phyloP scores from a whole-genome alignment of 2,797 vertebrate species.

The Silurus lanzhouensis region DNA sequence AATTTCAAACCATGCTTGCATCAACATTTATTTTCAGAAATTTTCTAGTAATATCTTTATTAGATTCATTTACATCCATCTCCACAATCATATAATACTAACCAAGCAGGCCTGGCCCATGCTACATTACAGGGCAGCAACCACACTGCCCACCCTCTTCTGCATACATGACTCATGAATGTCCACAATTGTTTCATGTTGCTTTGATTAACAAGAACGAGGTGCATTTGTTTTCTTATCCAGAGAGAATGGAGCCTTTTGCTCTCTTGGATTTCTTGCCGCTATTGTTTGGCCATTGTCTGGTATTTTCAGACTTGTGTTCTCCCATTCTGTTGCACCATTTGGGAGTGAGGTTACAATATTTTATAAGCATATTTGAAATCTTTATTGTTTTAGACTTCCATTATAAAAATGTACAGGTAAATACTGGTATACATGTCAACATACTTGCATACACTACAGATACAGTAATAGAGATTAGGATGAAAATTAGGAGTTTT shows the following conservation, averaged over 20 bases:
- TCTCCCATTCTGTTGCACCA: too few relatives aligned
- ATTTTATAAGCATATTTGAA: background rate
- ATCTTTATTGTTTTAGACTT: background rate
- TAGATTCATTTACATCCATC: background rate
- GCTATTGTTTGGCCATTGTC: background rate
- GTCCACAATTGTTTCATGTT: background rate
- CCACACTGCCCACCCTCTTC: background rate
- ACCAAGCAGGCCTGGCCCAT: too few relatives aligned
- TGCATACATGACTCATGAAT: background rate
- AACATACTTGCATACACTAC: background rate
- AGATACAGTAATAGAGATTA: background rate
- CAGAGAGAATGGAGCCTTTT: background rate
- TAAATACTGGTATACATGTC: too few relatives aligned
- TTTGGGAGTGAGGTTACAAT: background rate
- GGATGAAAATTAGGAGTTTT: background rate
- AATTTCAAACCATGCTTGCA: too few relatives aligned
- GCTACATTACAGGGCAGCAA: background rate
- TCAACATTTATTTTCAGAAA: too few relatives aligned
- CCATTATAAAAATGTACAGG: background rate
- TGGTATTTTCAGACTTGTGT: background rate
- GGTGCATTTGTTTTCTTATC: background rate
- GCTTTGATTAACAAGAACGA: background rate
- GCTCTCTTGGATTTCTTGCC: background rate
- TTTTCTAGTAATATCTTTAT: background rate
- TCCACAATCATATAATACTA: background rate